Conservation (phyloP, 2,797 vertebrate genomes). For the Heteromormyrus szaboi region DNA sequence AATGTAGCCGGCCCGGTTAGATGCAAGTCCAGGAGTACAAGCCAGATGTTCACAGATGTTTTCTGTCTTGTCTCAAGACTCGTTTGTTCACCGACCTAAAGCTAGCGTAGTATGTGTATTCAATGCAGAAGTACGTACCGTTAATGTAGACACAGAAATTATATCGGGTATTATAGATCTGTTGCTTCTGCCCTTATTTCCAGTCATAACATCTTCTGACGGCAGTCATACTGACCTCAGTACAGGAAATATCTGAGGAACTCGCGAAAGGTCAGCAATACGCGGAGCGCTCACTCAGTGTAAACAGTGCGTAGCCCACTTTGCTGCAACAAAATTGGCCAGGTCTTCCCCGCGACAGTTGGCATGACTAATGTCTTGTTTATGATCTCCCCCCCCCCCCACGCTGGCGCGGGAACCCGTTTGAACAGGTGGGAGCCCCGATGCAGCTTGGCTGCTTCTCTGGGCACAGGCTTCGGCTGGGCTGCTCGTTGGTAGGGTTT, state of each 20-base stretch:
- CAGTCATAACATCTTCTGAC: too few species aligned
- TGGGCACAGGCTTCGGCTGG: not conserved
- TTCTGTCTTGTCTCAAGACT: not conserved
- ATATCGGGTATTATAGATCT: not conserved
- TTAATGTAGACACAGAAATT: not conserved
- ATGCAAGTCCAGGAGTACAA: not conserved
- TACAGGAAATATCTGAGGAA: not conserved
- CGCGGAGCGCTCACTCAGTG: too few species aligned
- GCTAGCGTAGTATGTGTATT: not conserved
- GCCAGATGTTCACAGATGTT: slow-evolving; percentile 9
- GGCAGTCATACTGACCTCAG: too few species aligned
- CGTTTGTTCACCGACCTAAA: not conserved
- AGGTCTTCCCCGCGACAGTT: not conserved
- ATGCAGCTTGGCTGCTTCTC: not conserved
- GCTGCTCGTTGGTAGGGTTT: not conserved
- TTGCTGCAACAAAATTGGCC: not conserved
- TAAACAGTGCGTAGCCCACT: not conserved
- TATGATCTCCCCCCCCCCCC: not conserved
- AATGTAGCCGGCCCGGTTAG: not conserved
- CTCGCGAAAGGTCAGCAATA: not conserved
- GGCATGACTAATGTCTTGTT: not conserved
- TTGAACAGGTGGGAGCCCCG: not conserved
- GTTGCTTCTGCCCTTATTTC: not conserved
- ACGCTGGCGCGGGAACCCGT: not conserved
- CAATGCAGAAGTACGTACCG: not conserved